These are phyloP conservation scores for Brachyhypopomus gauderio DNA, from an alignment of 2,113 vertebrate genomes.

Conservation along the genomic window DNA sequence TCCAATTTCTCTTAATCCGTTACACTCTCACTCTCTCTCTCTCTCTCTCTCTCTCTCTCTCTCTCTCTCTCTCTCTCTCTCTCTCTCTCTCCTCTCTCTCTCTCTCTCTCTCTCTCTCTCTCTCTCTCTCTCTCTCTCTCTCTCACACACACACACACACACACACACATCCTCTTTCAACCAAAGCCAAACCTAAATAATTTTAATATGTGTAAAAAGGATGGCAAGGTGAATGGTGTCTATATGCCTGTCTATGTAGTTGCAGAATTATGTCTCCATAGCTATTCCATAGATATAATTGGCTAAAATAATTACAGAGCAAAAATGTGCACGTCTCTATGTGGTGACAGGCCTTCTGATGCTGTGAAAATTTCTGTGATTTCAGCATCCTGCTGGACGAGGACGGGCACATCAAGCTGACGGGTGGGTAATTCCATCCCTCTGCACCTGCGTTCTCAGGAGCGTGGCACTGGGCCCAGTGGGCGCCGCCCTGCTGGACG, in stretches of 20 bases:
- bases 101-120: not conserved
- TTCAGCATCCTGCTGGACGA: conserved; percentile 87
- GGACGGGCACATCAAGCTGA: conserved; percentile 87
- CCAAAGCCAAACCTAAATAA: conserved; percentile 38
- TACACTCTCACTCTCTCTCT: too few species aligned
- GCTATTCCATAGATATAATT: conserved; percentile 13
- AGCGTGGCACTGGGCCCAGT: not conserved
- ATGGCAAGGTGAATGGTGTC: conserved; percentile 22
- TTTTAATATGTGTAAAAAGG: conserved; percentile 28
- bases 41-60: too few species aligned
- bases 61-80: too few species aligned
- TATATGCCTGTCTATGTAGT: conserved; percentile 38
- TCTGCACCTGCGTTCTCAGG: conserved; percentile 19
- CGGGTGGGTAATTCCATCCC: conserved; percentile 70
- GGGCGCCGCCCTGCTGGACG: too few species aligned
- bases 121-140: not conserved
- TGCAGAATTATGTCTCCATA: not conserved
- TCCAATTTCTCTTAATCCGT: too few species aligned
- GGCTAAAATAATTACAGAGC: not conserved
- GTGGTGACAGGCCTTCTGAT: conserved; percentile 73
- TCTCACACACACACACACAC: conserved; percentile 6
- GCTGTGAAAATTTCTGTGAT: conserved; percentile 67
- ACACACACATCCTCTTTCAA: not conserved
- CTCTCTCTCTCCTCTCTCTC: too few species aligned
- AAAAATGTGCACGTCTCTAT: not conserved